These are phyloP conservation scores for Columba guinea DNA, from an alignment of 2,797 vertebrate genomes.

Conservation along the genomic window DNA sequence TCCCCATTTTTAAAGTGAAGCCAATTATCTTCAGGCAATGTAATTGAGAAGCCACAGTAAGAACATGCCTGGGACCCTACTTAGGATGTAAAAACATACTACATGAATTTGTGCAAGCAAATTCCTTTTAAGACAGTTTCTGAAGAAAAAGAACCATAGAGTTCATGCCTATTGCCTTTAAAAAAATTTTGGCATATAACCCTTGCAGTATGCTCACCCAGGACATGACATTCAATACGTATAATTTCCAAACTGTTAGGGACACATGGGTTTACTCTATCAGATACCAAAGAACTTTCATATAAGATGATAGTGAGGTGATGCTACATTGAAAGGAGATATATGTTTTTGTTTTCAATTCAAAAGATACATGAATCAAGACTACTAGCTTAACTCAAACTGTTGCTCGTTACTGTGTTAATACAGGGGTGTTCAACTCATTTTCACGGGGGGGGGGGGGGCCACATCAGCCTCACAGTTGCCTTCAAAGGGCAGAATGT, in stretches of 20 bases:
- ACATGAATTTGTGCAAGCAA: background rate
- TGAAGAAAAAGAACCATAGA: background rate
- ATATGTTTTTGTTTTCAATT: background rate
- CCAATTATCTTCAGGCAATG: background rate
- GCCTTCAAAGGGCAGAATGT: too few relatives aligned
- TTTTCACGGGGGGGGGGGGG: too few relatives aligned
- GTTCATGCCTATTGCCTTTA: background rate
- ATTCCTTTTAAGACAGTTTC: background rate
- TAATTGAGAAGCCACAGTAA: background rate
- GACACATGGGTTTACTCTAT: rapidly evolving
- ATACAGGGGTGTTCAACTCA: too few relatives aligned
- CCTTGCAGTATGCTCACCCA: background rate
- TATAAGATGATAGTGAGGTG: background rate
- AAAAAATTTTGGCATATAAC: background rate
- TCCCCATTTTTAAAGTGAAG: background rate
- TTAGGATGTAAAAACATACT: background rate
- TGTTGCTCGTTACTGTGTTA: background rate
- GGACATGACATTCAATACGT: background rate
- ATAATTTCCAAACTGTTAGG: background rate
- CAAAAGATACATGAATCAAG: background rate
- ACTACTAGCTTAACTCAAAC: background rate
- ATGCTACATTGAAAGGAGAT: background rate
- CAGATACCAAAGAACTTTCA: background rate
- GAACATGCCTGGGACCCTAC: background rate
- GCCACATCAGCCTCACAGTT: too few relatives aligned